Evolutionary conservation across 2,113 vertebrate species (phyloP).

Genomic region (Carollia perspicillata): DNA sequence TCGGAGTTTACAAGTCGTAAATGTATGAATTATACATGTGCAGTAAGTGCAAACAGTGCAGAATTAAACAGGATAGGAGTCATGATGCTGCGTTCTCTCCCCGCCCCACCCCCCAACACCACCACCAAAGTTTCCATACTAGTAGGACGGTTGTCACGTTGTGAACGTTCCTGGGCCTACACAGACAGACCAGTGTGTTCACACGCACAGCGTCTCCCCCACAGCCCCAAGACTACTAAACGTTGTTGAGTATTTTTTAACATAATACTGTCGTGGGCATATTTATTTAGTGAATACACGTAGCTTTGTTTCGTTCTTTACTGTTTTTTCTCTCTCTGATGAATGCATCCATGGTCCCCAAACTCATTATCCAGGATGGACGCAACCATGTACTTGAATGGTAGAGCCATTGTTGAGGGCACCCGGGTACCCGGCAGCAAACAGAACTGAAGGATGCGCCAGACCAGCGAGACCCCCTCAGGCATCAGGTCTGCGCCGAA

Average conservation of each 20-base stretch:
- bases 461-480: not conserved
- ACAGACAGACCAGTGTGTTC: not conserved
- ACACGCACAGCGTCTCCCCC: not conserved
- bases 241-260: not conserved
- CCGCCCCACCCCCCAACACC: fast-evolving
- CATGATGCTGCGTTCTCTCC: not conserved
- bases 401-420: not conserved
- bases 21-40: not conserved
- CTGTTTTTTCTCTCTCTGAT: not conserved
- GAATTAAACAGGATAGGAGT: not conserved
- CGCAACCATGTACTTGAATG: not conserved
- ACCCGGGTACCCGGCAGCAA: not conserved
- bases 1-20: not conserved
- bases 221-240: not conserved
- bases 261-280: not conserved
- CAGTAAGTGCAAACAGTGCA: not conserved
- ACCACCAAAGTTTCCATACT: not conserved
- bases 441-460: not conserved
- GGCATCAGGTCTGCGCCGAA: not conserved
- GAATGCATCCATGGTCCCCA: not conserved
- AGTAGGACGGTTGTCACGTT: not conserved
- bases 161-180: not conserved
- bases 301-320: not conserved
- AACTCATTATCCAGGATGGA: not conserved
- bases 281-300: not conserved